Percentiles rank a stretch among this genome's conserved stretches.
Conservation (phyloP, 2,797 vertebrate species). For the Spondyliosoma cantharus region DNA sequence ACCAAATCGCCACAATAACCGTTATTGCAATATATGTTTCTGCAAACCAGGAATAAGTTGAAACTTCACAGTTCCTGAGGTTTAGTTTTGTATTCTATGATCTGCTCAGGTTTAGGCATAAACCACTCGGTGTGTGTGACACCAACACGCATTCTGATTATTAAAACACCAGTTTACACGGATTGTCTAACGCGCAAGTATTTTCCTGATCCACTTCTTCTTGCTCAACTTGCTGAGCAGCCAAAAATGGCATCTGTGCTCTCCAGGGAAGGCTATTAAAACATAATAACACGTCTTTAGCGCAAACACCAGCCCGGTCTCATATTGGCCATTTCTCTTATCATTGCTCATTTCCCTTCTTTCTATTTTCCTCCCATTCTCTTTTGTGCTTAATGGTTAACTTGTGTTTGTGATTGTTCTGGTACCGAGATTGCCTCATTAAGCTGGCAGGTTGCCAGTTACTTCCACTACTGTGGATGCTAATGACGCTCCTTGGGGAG, state of each 20-base stretch:
- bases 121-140: background rate
- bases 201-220: background rate
- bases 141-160: background rate
- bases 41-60: too few relatives aligned
- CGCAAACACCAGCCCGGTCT: constrained; percentile 5
- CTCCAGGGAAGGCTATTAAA: constrained; percentile 45
- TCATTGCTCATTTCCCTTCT: constrained; percentile 7
- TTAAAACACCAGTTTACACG: constrained; percentile 18
- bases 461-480: constrained; percentile 31
- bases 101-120: too few relatives aligned
- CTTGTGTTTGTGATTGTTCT: constrained; percentile 33
- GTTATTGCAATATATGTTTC: too few relatives aligned
- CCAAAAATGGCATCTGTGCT: constrained; percentile 3
- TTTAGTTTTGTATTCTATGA: too few relatives aligned
- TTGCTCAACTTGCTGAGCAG: constrained; percentile 10
- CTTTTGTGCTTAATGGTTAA: constrained; percentile 29
- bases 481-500: constrained; percentile 40
- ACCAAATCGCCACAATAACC: too few relatives aligned
- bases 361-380: background rate
- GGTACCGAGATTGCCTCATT: constrained; percentile 26
- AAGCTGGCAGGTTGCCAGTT: constrained; percentile 35
- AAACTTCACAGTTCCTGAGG: too few relatives aligned
- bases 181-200: background rate
- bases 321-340: constrained; percentile 25
- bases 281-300: constrained; percentile 32